Evolutionary conservation across 2,888 invertebrate genomes (phyloP).

Genomic region (Diloba caeruleocephala): DNA sequence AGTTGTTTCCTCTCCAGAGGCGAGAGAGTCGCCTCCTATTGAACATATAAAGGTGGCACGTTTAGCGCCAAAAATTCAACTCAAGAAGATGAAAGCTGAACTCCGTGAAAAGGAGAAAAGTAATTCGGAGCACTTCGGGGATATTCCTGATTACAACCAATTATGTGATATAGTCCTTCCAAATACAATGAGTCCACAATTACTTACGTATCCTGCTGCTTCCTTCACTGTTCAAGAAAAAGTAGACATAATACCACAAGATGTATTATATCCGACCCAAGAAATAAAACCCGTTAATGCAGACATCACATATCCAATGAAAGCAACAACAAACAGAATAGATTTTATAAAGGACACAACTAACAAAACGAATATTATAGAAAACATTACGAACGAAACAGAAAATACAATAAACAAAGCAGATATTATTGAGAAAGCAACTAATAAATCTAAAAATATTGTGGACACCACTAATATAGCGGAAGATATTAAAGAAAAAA

Average conservation of each 20-base stretch:
- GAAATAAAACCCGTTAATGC: constrained; percentile 72
- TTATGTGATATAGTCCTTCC: constrained; percentile 45
- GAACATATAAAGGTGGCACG: constrained; percentile 88
- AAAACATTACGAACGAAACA: background rate
- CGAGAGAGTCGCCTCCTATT: constrained; percentile 78
- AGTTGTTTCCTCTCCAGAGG: constrained; percentile 75
- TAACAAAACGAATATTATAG: constrained; percentile 8
- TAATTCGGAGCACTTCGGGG: constrained; percentile 49
- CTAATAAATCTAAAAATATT: constrained; percentile 1
- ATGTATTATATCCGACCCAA: constrained; percentile 74
- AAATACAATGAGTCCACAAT: constrained; percentile 31
- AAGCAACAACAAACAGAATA: constrained; percentile 34
- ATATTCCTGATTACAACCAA: constrained; percentile 46
- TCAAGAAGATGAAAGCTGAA: constrained; percentile 86
- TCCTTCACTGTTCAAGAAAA: constrained; percentile 39
- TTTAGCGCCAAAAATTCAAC: constrained; percentile 87
- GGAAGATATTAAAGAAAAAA: too few relatives aligned
- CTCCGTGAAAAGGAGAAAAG: constrained; percentile 71
- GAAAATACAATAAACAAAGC: constrained; percentile 8
- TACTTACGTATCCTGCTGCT: too few relatives aligned
- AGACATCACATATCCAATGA: constrained; percentile 48
- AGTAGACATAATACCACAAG: constrained; percentile 50
- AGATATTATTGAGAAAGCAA: constrained; percentile 1
- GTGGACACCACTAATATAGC: constrained; percentile 1
- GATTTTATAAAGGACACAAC: constrained; percentile 21